These are phyloP conservation scores for Botia kubotai DNA, from an alignment of 2,797 vertebrate species.

Conservation along the genomic window DNA sequence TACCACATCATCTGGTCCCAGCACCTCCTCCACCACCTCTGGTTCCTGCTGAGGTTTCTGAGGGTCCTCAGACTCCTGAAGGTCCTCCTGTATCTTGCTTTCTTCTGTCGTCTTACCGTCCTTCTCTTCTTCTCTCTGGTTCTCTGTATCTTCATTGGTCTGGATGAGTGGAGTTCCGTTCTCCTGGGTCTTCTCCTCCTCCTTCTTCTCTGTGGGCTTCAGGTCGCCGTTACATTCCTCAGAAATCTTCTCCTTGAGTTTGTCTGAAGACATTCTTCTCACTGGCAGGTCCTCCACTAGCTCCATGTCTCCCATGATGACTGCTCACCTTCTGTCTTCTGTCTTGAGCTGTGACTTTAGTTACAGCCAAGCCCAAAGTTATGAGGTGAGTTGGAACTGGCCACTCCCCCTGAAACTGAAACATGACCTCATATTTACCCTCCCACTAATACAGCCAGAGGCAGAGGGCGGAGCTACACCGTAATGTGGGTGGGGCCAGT, in stretches of 20 bases:
- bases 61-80: conserved; percentile 59
- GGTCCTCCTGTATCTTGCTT: conserved; percentile 57
- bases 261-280: not conserved
- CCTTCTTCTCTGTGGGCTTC: too few species aligned
- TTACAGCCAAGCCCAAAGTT: conserved; percentile 26
- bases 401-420: conserved; percentile 8
- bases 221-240: not conserved
- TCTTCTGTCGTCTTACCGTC: conserved; percentile 48
- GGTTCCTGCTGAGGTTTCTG: conserved; percentile 50
- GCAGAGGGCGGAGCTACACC: not conserved
- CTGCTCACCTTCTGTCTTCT: not conserved
- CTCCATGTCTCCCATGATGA: conserved; percentile 20
- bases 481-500: not conserved
- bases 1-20: conserved; percentile 70
- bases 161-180: conserved; percentile 32
- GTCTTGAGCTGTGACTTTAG: not conserved
- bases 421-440: conserved; percentile 8
- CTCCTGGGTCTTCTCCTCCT: not conserved
- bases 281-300: not conserved
- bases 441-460: not conserved
- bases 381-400: not conserved
- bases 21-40: conserved; percentile 23
- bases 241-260: not conserved
- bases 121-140: conserved; percentile 35
- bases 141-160: conserved; percentile 29